Conservation (phyloP, 2,888 invertebrate genomes). For the Sesia apiformis region DNA sequence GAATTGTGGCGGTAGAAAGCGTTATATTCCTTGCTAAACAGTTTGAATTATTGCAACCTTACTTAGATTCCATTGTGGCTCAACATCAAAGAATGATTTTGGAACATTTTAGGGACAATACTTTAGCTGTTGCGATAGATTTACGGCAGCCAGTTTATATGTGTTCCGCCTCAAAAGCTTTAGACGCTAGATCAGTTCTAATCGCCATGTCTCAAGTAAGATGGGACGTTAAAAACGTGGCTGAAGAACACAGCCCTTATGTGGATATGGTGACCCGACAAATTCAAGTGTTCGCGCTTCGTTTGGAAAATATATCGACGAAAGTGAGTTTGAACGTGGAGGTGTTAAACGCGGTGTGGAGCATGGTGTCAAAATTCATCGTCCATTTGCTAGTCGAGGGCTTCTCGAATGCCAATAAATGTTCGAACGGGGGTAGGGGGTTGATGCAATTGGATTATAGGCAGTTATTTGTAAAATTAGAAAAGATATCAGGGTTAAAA, state of each 20-base stretch:
- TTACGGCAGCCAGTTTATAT: constrained; percentile 90
- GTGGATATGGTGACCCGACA: constrained; percentile 85
- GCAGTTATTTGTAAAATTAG: constrained; percentile 92
- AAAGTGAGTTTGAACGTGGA: constrained; percentile 82
- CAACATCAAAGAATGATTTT: constrained; percentile 79
- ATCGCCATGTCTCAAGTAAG: constrained; percentile 93
- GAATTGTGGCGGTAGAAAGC: constrained; percentile 95
- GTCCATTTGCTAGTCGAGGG: constrained; percentile 95
- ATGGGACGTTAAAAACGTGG: constrained; percentile 96
- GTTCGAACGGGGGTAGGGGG: constrained; percentile 96
- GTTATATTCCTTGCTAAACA: constrained; percentile 92
- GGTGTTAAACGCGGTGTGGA: constrained; percentile 86
- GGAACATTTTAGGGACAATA: constrained; percentile 83
- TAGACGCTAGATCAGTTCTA: constrained; percentile 85
- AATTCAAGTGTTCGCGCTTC: constrained; percentile 84
- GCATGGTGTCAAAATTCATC: constrained; percentile 88
- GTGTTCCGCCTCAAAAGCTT: constrained; percentile 85
- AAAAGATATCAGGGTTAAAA: constrained; percentile 87
- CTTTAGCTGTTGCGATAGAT: constrained; percentile 81
- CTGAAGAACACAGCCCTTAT: constrained; percentile 94
- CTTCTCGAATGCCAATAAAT: constrained; percentile 92
- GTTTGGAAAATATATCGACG: constrained; percentile 81
- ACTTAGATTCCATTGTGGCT: constrained; percentile 88
- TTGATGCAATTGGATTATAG: constrained; percentile 98
- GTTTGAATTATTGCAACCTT: constrained; percentile 87